Percentiles rank a stretch among this genome's conserved stretches.
Evolutionary conservation across 2,113 vertebrate genomes (phyloP).

Genomic region (Caretta caretta): DNA sequence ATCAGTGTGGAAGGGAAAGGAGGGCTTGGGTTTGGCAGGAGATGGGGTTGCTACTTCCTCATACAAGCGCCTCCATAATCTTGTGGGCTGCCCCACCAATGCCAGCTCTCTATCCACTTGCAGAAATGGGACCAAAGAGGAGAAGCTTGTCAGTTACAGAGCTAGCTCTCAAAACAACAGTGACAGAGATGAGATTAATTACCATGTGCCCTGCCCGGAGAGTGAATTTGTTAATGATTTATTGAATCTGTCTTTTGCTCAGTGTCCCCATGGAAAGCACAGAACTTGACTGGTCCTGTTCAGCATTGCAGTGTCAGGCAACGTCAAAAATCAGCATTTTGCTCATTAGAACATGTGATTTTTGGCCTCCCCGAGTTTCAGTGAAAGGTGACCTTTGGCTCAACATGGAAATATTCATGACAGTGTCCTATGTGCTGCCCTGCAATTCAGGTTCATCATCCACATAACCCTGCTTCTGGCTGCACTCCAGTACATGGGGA

Average conservation of each 20-base stretch:
- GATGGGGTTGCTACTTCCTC: not conserved
- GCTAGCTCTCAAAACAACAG: conserved; percentile 4
- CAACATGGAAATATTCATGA: conserved; percentile 3
- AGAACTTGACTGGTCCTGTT: not conserved
- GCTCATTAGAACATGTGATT: not conserved
- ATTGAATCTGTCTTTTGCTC: not conserved
- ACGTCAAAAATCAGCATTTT: not conserved
- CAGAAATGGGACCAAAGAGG: not conserved
- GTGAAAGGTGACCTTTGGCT: not conserved
- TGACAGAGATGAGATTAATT: not conserved
- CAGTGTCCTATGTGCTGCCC: not conserved
- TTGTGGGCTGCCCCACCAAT: not conserved
- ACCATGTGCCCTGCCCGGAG: conserved; percentile 7
- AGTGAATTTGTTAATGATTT: not conserved
- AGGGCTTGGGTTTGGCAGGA: not conserved
- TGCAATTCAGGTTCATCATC: not conserved
- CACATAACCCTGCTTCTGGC: conserved; percentile 15
- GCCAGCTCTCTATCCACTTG: not conserved
- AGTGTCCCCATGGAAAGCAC: not conserved
- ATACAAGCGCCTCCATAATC: not conserved
- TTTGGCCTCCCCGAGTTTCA: not conserved
- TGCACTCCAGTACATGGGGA: not conserved
- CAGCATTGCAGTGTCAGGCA: not conserved
- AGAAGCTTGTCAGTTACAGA: not conserved
- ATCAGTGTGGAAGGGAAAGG: no score